A percentile compares a stretch with the other conserved stretches of the same genome.
Conservation (phyloP, 1,140 invertebrate species). For the Choristoneura fumiferana region DNA sequence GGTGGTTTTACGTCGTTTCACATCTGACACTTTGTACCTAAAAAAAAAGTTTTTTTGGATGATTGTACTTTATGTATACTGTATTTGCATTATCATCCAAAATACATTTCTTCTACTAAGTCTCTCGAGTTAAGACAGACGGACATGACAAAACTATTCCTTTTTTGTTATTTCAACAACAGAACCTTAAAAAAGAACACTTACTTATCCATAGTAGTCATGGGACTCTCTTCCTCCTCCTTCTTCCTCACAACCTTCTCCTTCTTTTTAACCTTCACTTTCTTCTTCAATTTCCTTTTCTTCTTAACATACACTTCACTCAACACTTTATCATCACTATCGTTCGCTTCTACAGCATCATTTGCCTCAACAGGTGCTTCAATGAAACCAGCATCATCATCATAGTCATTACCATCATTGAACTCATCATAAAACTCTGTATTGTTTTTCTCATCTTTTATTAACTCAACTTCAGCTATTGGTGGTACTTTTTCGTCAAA, state of each 20-base stretch:
- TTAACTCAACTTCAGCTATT: slow-evolving; percentile 17
- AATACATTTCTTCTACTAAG: no score
- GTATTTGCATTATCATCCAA: no score
- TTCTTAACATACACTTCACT: slow-evolving; percentile 49
- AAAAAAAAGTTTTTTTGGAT: neutral
- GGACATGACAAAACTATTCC: no score
- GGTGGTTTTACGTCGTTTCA: slow-evolving; percentile 45
- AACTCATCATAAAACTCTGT: neutral
- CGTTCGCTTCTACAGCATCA: slow-evolving; percentile 43
- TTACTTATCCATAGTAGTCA: slow-evolving; percentile 52
- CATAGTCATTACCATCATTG: slow-evolving; percentile 2
- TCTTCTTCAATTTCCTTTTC: slow-evolving; percentile 33
- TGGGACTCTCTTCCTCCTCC: slow-evolving; percentile 42
- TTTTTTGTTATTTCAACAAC: no score
- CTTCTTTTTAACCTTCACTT: slow-evolving; percentile 19
- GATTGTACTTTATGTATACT: no score
- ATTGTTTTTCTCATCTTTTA: slow-evolving; percentile 19
- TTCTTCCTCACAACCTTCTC: slow-evolving; percentile 30
- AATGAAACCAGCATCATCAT: neutral
- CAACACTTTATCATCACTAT: slow-evolving; percentile 53
- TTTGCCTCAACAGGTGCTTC: neutral
- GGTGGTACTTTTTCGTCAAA: slow-evolving; percentile 23
- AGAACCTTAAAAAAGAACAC: slow-evolving; percentile 13
- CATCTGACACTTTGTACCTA: slow-evolving; percentile 57
- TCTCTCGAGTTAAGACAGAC: no score